phyloP scores from a whole-genome alignment of 2,113 vertebrate genomes.

The Pontoporia blainvillei region DNA sequence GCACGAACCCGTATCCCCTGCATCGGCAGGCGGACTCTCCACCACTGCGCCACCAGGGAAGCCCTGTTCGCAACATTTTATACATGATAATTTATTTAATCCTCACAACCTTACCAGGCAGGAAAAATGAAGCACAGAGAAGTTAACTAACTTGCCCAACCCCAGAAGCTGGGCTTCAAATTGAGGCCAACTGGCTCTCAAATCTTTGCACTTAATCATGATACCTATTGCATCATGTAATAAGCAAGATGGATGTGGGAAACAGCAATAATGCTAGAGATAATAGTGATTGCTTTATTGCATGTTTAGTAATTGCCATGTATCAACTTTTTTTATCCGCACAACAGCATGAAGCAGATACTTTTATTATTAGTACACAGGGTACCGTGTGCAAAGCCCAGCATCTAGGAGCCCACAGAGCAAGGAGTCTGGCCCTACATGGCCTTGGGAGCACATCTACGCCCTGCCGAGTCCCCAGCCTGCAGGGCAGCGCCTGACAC shows the following conservation, averaged over 20 bases:
- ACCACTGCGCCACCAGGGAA: too few relatives aligned
- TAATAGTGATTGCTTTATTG: not conserved
- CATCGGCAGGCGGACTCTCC: too few relatives aligned
- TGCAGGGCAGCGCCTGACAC: not conserved
- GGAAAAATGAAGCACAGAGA: not conserved
- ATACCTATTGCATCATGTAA: not conserved
- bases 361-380: not conserved
- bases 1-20: too few relatives aligned
- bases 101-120: not conserved
- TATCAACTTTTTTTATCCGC: not conserved
- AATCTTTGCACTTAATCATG: not conserved
- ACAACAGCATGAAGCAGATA: not conserved
- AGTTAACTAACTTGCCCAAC: not conserved
- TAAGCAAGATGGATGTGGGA: not conserved
- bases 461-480: not conserved
- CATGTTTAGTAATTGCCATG: not conserved
- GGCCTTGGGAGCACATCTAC: not conserved
- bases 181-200: not conserved
- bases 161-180: not conserved
- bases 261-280: not conserved
- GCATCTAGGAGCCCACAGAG: not conserved
- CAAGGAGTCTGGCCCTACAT: not conserved
- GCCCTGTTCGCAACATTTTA: not conserved
- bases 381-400: not conserved
- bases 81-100: not conserved